These are phyloP conservation scores for Glomeris maerens DNA, from an alignment of 1,140 invertebrate species.

Conservation along the genomic window DNA sequence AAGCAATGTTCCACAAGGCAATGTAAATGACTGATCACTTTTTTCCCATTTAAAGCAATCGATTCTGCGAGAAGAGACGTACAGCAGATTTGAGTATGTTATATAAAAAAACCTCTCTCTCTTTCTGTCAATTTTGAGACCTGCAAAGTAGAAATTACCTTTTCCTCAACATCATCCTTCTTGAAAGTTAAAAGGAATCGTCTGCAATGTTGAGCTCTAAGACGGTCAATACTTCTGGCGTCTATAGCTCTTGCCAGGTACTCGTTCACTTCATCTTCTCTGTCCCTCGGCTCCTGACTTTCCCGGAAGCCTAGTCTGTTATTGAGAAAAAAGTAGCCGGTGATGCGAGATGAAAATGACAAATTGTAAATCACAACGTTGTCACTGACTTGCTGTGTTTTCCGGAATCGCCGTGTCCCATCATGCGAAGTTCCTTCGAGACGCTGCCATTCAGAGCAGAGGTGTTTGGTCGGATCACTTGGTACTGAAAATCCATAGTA, in stretches of 20 bases:
- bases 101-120: no score
- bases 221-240: constrained; percentile 76
- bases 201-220: constrained; percentile 68
- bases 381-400: neutral
- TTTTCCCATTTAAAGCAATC: no score
- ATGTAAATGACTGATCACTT: no score
- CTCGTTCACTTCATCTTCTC: constrained; percentile 85
- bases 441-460: constrained; percentile 51
- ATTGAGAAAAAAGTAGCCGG: neutral
- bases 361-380: constrained; percentile 1
- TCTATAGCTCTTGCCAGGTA: constrained; percentile 87
- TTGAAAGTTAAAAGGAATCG: constrained; percentile 67
- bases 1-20: neutral
- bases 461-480: constrained; percentile 7
- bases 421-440: constrained; percentile 70
- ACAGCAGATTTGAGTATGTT: no score
- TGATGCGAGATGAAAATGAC: no score
- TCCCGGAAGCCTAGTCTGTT: constrained; percentile 47
- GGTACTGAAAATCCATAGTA: no score
- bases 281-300: constrained; percentile 37
- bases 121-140: no score
- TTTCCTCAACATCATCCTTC: constrained; percentile 57
- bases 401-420: constrained; percentile 63
- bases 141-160: no score
- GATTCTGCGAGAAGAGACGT: no score